A percentile compares a stretch with the other conserved stretches of the same genome.
Conservation (phyloP, 2,888 invertebrate species). For the Perizoma flavofasciatum region DNA sequence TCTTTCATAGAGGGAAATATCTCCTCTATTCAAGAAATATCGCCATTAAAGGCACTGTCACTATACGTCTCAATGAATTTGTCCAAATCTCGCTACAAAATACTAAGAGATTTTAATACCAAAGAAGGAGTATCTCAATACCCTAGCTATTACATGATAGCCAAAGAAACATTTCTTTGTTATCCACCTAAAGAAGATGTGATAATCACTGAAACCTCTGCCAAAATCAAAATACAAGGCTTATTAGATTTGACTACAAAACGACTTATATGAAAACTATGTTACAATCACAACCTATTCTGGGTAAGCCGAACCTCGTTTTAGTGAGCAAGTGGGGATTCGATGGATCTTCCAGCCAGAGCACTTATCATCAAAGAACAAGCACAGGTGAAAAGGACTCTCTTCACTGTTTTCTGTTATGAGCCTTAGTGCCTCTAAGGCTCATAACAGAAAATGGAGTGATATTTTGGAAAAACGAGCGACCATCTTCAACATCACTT, state of each 20-base stretch:
- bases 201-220: background rate
- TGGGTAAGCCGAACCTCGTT: background rate
- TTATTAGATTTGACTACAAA: background rate
- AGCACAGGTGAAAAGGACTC: background rate
- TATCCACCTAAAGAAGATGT: background rate
- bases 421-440: conserved; percentile 1
- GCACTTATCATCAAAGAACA: conserved; percentile 1
- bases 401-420: background rate
- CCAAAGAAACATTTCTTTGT: background rate
- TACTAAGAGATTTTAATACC: too few species aligned
- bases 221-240: background rate
- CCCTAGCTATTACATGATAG: too few species aligned
- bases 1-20: too few species aligned
- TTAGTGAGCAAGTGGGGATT: conserved; percentile 4
- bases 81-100: background rate
- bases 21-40: background rate
- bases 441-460: background rate
- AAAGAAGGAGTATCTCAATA: too few species aligned
- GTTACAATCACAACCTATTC: background rate
- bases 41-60: conserved; percentile 7
- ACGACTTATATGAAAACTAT: background rate
- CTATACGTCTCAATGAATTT: conserved; percentile 1
- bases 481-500: background rate
- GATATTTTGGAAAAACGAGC: background rate
- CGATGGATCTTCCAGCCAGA: conserved; percentile 2